phyloP scores from a whole-genome alignment of 2,888 invertebrate species.

The Eristalis arbustorum region DNA sequence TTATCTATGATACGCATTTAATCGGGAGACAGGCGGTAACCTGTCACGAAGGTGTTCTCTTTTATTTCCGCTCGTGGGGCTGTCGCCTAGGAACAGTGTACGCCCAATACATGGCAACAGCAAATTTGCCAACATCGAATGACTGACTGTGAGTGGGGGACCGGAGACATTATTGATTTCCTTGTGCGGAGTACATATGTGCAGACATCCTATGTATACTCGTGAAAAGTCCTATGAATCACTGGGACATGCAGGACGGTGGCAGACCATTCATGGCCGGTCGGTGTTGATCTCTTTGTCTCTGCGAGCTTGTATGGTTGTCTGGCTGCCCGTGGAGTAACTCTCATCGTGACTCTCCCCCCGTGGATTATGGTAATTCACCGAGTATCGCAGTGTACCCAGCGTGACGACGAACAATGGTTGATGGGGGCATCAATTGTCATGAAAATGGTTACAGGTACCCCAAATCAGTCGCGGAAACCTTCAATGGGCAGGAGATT shows the following conservation, averaged over 20 bases:
- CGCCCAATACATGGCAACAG: constrained; percentile 31
- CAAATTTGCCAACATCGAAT: neutral
- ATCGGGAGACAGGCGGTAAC: neutral
- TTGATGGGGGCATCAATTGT: constrained; percentile 16
- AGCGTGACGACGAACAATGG: constrained; percentile 57
- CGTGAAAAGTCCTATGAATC: constrained; percentile 32
- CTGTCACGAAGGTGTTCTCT: neutral
- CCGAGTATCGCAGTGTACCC: constrained; percentile 1
- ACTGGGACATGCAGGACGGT: neutral
- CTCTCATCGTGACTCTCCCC: neutral
- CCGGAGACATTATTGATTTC: constrained; percentile 43
- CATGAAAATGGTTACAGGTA: constrained; percentile 34
- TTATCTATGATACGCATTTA: neutral
- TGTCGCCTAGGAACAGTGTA: constrained; percentile 22
- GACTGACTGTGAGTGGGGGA: neutral
- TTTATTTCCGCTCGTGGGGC: constrained; percentile 1
- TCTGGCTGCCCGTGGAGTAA: constrained; percentile 5
- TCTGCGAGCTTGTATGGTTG: neutral
- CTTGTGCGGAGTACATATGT: constrained; percentile 18
- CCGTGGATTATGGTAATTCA: constrained; percentile 46
- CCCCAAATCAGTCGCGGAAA: constrained; percentile 17
- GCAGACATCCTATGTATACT: neutral
- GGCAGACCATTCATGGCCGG: neutral
- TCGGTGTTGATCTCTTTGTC: constrained; percentile 14
- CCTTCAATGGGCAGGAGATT: neutral